These are phyloP conservation scores for Heteronetta atricapilla DNA, from an alignment of 2,113 vertebrate genomes.

Conservation along the genomic window DNA sequence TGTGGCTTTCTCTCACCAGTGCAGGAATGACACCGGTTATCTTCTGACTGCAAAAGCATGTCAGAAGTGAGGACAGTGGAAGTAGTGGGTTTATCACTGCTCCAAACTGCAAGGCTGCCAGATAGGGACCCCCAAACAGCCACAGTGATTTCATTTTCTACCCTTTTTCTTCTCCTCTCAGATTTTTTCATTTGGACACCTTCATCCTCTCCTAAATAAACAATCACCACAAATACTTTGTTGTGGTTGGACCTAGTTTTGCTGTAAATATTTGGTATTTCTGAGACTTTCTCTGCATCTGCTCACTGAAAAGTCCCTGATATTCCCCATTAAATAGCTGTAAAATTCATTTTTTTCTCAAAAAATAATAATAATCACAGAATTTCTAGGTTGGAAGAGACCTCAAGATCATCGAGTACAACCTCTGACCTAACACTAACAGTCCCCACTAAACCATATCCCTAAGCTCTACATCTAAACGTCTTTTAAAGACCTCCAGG, in stretches of 20 bases:
- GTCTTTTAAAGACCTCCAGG: too few species aligned
- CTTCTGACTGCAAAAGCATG: neutral
- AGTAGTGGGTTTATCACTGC: rapidly evolving
- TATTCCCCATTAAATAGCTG: neutral
- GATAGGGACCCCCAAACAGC: neutral
- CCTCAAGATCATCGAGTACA: too few species aligned
- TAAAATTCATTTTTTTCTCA: neutral
- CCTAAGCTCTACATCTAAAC: too few species aligned
- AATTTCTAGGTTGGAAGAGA: too few species aligned
- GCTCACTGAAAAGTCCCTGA: neutral
- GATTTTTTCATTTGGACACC: neutral
- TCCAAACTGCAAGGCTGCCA: neutral
- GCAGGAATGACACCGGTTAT: neutral
- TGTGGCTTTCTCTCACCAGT: rapidly evolving
- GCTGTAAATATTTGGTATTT: neutral
- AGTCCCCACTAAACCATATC: too few species aligned
- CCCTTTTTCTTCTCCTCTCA: rapidly evolving
- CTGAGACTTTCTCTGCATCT: neutral
- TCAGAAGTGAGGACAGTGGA: rapidly evolving
- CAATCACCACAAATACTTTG: neutral
- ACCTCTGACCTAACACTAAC: too few species aligned
- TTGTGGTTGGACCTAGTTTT: neutral
- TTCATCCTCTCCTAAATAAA: neutral
- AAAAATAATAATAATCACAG: too few species aligned
- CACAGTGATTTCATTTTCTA: neutral